phyloP scores from a whole-genome alignment of 2,888 invertebrate genomes.

The Podabrus alpinus region DNA sequence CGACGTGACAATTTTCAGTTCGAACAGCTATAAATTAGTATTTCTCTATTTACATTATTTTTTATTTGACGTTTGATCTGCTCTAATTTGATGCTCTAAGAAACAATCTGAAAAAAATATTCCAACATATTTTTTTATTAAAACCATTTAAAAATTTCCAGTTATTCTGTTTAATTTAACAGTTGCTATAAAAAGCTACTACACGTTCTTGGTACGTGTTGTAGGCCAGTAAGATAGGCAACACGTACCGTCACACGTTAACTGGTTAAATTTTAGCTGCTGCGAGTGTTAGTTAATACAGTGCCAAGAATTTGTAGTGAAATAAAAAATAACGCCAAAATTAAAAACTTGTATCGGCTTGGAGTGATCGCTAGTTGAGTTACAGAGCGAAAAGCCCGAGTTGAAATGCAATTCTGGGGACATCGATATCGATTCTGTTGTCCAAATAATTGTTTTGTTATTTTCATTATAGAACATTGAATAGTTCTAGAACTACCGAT shows the following conservation, averaged over 20 bases:
- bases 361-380: neutral
- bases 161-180: neutral
- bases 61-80: neutral
- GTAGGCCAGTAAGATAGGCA: neutral
- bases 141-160: neutral
- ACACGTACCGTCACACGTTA: neutral
- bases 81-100: neutral
- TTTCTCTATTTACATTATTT: neutral
- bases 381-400: neutral
- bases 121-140: neutral
- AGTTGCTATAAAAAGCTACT: neutral
- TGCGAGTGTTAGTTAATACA: neutral
- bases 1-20: neutral
- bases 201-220: neutral
- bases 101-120: neutral
- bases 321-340: neutral
- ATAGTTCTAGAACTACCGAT: too few species aligned
- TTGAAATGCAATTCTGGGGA: neutral
- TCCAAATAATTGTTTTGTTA: neutral
- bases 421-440: too few species aligned
- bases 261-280: neutral
- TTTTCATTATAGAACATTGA: too few species aligned
- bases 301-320: neutral
- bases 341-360: neutral
- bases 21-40: constrained; percentile 1